A percentile compares a stretch with the other conserved stretches of the same genome.
These are phyloP conservation scores for Gobiocypris rarus DNA, from an alignment of 2,113 vertebrate genomes.

Conservation along the genomic window DNA sequence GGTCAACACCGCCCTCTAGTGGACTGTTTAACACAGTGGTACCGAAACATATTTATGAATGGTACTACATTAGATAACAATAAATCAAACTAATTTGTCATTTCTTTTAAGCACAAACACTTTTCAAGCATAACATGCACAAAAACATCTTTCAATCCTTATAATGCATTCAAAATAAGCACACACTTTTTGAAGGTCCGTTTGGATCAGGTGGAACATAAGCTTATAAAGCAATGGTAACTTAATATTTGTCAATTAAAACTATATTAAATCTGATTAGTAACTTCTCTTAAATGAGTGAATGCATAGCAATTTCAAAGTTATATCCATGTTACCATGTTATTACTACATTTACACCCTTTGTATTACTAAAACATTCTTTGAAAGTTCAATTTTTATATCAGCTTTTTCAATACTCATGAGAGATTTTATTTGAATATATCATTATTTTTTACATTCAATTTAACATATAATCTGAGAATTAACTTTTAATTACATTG, in stretches of 20 bases:
- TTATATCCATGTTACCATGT: not conserved
- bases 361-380: not conserved
- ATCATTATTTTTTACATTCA: not conserved
- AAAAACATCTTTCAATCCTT: no score
- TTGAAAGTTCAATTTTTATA: not conserved
- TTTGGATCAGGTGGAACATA: not conserved
- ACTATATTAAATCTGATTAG: not conserved
- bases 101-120: no score
- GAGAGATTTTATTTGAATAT: not conserved
- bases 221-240: not conserved
- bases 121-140: no score
- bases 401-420: no score
- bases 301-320: not conserved
- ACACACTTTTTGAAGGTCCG: not conserved
- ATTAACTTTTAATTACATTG: not conserved
- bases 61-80: not conserved
- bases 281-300: not conserved
- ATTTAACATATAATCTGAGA: not conserved
- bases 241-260: not conserved
- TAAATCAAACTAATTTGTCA: no score
- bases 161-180: no score
- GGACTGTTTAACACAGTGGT: not conserved
- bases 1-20: slow-evolving; percentile 36
- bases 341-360: not conserved
- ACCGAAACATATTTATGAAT: not conserved